Percentiles rank a stretch among this genome's conserved stretches.
Conservation (phyloP, 1,140 invertebrate species). For the Rhyzopertha dominica region DNA sequence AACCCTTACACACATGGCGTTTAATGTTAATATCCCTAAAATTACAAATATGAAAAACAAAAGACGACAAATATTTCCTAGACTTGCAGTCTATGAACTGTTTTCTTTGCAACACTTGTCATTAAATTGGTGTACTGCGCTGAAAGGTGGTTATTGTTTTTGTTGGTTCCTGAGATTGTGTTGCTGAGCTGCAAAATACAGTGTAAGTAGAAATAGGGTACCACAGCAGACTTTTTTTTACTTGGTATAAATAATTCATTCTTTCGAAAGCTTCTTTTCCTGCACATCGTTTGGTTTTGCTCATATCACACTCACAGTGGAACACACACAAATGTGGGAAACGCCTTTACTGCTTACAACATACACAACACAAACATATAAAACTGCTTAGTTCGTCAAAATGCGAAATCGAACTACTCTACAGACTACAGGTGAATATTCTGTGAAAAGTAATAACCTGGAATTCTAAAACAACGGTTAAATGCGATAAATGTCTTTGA, state of each 20-base stretch:
- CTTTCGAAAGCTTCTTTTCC: conserved; percentile 53
- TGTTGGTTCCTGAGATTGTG: conserved; percentile 39
- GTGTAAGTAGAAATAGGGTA: conserved; percentile 18
- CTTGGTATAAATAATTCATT: conserved; percentile 55
- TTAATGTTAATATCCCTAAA: conserved; percentile 52
- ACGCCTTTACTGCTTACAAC: too few species aligned
- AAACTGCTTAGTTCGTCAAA: too few species aligned
- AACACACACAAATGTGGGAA: too few species aligned
- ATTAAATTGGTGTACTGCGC: conserved; percentile 50
- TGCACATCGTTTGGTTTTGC: conserved; percentile 27
- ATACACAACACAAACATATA: too few species aligned
- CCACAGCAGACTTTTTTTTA: conserved; percentile 27
- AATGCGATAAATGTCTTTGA: too few species aligned
- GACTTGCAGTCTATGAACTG: conserved; percentile 53
- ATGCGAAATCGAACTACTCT: too few species aligned
- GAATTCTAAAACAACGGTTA: too few species aligned
- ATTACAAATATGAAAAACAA: conserved; percentile 27
- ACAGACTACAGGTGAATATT: too few species aligned
- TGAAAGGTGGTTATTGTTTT: conserved; percentile 41
- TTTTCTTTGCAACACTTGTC: conserved; percentile 51
- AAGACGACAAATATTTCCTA: conserved; percentile 5
- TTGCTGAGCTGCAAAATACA: conserved; percentile 48
- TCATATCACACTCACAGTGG: too few species aligned
- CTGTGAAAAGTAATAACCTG: too few species aligned
- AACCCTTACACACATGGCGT: conserved; percentile 52